A percentile compares a stretch with the other conserved stretches of the same genome.
phyloP scores from a whole-genome alignment of 2,797 vertebrate genomes.

The Cephalopachus bancanus region DNA sequence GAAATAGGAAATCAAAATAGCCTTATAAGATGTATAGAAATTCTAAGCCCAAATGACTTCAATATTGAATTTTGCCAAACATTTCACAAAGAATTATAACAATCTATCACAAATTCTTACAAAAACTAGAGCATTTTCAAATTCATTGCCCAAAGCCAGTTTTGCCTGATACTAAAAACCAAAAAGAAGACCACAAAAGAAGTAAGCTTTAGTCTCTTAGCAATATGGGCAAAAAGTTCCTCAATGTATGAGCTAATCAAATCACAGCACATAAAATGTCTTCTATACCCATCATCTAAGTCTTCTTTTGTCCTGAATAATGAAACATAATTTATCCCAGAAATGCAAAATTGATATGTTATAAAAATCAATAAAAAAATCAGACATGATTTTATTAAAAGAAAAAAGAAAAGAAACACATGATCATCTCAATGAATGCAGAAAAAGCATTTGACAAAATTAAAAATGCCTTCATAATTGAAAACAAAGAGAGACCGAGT shows the following conservation, averaged over 20 bases:
- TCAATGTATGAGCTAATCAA: background rate
- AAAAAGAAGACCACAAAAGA: background rate
- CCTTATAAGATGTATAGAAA: background rate
- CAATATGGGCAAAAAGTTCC: background rate
- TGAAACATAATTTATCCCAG: background rate
- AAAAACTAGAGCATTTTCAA: background rate
- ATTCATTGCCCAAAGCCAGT: background rate
- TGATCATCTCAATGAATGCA: background rate
- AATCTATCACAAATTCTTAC: background rate
- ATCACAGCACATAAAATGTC: background rate
- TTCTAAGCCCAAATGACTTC: background rate
- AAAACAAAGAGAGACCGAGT: background rate
- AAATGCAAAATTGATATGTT: background rate
- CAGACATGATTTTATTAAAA: background rate
- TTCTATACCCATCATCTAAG: background rate
- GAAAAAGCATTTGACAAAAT: background rate
- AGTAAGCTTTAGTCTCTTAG: background rate
- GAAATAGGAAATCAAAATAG: background rate
- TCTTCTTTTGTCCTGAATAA: background rate
- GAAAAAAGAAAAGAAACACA: background rate
- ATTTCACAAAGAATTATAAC: background rate
- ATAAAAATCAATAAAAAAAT: background rate
- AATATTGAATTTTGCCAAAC: background rate
- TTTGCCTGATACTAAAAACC: background rate
- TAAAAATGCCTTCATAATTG: background rate